Base-by-base conservation (phyloP, 2,113 vertebrate species). In the Carlito syrichta region DNA sequence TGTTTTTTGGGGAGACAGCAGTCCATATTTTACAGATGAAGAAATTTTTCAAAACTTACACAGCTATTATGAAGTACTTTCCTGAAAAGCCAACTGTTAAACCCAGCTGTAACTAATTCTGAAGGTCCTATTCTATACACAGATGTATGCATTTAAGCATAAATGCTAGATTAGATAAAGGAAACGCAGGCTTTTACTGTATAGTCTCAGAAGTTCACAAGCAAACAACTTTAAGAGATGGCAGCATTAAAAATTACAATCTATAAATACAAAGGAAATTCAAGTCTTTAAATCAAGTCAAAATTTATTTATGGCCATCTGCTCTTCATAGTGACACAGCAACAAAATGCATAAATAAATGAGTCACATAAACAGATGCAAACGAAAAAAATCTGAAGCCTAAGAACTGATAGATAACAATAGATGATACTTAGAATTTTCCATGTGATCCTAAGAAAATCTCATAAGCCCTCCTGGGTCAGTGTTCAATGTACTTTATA, bases 241-340 rank as follows among this genome's bases (percentile, higher is more conserved):
- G 14, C 1, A 88, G 19, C 2, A 9, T 68, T 94, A 52, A 95
- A 92, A 86, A 74, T 63, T 95, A 62, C 16, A 82, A 96, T 73
- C 35, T 76, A 71, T 90, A 97, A 98, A 97, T 22, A 83, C 93
- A 96, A 94, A 32, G 62, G 94, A 78, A 54, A 56, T 43, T 76
- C 0, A 0, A 95, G 48, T 79, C 52, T 74, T 97, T 96, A 94
- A 95, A 96, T 27, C 71, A 58, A 97, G 56, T 85, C 91, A 22
- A 16, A 84, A 91, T 71, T 74, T 95, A 62, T 89, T 56, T 62
- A 93, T 4, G 82, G 63, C 90, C 95, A 74, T 76, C 68, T 62
- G 56, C 5, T 73, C 90, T 97, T 96, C 92, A 62, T 45, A 43
- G 81, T 96, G 89, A 43, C 62, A 94, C 30, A 63, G 91, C 86